phyloP scores from a whole-genome alignment of 2,113 vertebrate genomes.

The Dunckerocampus dactyliophorus region DNA sequence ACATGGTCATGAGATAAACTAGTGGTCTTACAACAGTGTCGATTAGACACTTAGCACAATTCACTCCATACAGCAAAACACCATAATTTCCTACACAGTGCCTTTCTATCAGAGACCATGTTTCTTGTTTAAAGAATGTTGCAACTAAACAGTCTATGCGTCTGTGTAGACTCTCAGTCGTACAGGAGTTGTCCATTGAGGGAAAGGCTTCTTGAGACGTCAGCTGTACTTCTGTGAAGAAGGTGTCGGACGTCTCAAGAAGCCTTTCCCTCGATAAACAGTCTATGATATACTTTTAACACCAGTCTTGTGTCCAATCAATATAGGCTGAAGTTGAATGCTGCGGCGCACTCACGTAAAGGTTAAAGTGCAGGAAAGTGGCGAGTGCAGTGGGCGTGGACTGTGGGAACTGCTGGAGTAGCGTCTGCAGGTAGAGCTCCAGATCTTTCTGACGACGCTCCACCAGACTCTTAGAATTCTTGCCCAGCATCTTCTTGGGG shows the following conservation, averaged over 20 bases:
- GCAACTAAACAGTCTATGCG: background rate
- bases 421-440: constrained; percentile 89
- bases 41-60: background rate
- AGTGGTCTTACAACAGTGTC: background rate
- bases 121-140: background rate
- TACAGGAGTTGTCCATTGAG: no score
- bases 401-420: constrained; percentile 80
- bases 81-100: background rate
- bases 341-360: constrained; percentile 85
- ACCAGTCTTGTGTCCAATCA: no score
- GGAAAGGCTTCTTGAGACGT: no score
- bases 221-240: no score
- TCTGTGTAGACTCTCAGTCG: no score
- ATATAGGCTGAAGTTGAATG: no score
- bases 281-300: background rate
- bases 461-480: constrained; percentile 93
- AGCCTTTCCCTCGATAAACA: no score
- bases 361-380: constrained; percentile 86
- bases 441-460: constrained; percentile 93
- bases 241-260: no score
- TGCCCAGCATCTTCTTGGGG: constrained; percentile 96
- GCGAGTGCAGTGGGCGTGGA: constrained; percentile 82
- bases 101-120: background rate
- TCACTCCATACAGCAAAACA: background rate
- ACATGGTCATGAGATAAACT: constrained; percentile 15